Percentiles rank a stretch among this genome's conserved stretches.
phyloP scores from a whole-genome alignment of 2,888 invertebrate genomes.

The Caradrina kadenii region DNA sequence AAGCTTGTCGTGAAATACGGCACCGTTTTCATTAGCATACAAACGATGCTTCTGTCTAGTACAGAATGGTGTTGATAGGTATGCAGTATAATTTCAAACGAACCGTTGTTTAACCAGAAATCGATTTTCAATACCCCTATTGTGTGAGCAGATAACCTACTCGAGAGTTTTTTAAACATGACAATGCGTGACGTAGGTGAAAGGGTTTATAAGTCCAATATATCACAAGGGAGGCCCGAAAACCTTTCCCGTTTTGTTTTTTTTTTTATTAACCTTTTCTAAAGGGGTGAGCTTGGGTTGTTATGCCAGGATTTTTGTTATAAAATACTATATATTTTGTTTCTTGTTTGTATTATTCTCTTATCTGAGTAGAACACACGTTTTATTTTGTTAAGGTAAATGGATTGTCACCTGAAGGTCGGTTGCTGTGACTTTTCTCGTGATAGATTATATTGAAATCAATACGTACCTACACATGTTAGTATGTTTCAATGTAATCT shows the following conservation, averaged over 20 bases:
- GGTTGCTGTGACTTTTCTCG: background rate
- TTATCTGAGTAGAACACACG: conserved; percentile 28
- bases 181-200: conserved; percentile 4
- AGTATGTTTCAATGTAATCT: background rate
- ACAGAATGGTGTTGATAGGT: background rate
- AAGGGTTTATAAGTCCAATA: background rate
- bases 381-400: conserved; percentile 18
- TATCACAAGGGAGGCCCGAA: conserved; percentile 14
- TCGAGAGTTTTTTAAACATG: conserved; percentile 1
- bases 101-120: conserved; percentile 25
- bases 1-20: conserved; percentile 2
- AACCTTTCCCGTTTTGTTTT: conserved; percentile 2
- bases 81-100: conserved; percentile 13
- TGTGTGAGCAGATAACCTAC: conserved; percentile 12
- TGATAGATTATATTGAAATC: conserved; percentile 8
- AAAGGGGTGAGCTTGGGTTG: conserved; percentile 13
- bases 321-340: conserved; percentile 2
- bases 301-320: conserved; percentile 22
- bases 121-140: conserved; percentile 36
- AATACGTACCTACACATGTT: background rate
- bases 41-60: conserved; percentile 12
- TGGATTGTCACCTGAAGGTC: conserved; percentile 11
- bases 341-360: background rate
- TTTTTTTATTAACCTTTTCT: conserved; percentile 28
- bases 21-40: conserved; percentile 41